These are phyloP conservation scores for Drosophila mayri DNA, from an alignment of 1,140 invertebrate species.

Conservation along the genomic window DNA sequence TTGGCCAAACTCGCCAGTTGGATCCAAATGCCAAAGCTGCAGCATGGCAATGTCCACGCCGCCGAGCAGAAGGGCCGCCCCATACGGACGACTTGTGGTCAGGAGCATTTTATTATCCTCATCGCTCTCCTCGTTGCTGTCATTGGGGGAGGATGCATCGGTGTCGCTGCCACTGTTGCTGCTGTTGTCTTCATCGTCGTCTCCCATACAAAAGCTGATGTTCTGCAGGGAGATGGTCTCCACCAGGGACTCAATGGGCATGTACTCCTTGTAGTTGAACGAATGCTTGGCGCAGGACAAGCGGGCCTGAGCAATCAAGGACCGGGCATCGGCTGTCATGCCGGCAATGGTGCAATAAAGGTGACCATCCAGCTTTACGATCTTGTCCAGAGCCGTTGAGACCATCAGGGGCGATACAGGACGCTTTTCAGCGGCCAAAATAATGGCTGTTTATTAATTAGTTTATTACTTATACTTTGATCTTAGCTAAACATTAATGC, in stretches of 20 bases:
- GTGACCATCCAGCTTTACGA: not conserved
- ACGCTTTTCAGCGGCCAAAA: slow-evolving; percentile 4
- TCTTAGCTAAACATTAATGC: not conserved
- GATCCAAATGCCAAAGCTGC: not conserved
- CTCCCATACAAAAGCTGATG: not conserved
- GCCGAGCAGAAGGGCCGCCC: not conserved
- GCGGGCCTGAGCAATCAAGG: not conserved
- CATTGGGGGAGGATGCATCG: not conserved
- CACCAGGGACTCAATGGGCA: not conserved
- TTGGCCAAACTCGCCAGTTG: not conserved
- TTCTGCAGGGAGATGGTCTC: not conserved
- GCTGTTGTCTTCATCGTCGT: accelerated
- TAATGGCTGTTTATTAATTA: not conserved
- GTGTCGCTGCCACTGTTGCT: not conserved
- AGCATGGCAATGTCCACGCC: not conserved
- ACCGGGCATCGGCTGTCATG: not conserved
- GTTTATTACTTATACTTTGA: no score
- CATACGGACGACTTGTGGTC: not conserved
- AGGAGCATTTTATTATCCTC: not conserved
- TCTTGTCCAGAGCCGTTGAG: not conserved
- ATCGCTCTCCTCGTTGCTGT: not conserved
- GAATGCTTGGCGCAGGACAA: not conserved
- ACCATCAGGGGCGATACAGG: not conserved
- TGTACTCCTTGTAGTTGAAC: not conserved
- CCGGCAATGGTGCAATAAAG: not conserved